Base-by-base conservation (phyloP, 1,140 invertebrate genomes). In the Trichogramma pretiosum region DNA sequence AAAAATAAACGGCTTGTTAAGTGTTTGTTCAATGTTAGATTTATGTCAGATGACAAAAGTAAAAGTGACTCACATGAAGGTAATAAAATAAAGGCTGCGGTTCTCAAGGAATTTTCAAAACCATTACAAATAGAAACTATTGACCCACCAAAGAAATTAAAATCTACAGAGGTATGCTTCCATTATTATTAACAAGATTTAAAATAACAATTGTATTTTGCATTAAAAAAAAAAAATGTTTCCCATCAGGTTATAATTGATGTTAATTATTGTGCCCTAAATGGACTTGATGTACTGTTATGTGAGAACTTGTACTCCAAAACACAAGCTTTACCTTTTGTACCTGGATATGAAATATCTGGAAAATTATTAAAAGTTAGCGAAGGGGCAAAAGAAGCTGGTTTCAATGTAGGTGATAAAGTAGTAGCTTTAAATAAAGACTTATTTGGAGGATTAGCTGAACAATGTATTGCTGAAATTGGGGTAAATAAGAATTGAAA, bases 261-360 rank as follows among this genome's bases (percentile, higher is more conserved):
- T 45, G 73, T 80, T 10, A 65, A 75, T 51, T 74, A 70, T 38
- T 78, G 77, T 57, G 74, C 77, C 14, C 62, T 82, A n/a, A 82
- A 81, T 62, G 71, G 72, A 42, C 67, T 76, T 4, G 79, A 82
- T 62, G 59, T 73, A 24, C 58, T 77, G 16, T 60, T 75, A 37
- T 65, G 61, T 48, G 57, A 67, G 53, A 78, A 77, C 45, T 58
- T 67, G 32, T 73, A 77, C 52, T 67, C 71, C 37, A 58, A 57
- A 3, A 58, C 71, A 50, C 63, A 68, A 5, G 60, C 58, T 28
- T 61, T 75, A 41, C 78, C 78, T 17, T 69, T 71, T 54, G 59
- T 75, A 14, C 71, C 77, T 19, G 78, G 79, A 11, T 78, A 74
- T 64, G 78, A 81, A 59, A 40, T 80, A 21, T 64, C 62, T 55